A percentile compares a stretch with the other conserved stretches of the same genome.
These are phyloP conservation scores for Cardinalis cardinalis DNA, from an alignment of 2,113 vertebrate species.

Conservation along the genomic window DNA sequence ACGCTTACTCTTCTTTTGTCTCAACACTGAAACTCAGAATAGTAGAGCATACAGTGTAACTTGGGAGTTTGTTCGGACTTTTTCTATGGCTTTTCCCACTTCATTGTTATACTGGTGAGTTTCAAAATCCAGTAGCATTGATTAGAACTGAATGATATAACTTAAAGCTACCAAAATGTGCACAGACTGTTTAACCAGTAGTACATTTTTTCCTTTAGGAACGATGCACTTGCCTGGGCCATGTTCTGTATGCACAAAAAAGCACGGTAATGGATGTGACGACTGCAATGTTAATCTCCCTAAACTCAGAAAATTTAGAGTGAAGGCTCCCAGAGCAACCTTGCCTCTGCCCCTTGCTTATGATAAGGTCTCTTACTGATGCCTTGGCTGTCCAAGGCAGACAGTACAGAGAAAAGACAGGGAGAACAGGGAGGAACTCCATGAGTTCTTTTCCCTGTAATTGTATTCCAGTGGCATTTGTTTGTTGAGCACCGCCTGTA, in stretches of 20 bases:
- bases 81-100: slow-evolving; percentile 26
- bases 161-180: slow-evolving; percentile 56
- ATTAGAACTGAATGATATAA: slow-evolving; percentile 53
- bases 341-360: background rate
- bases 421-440: background rate
- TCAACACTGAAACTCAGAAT: slow-evolving; percentile 50
- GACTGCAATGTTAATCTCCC: background rate
- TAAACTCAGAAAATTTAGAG: background rate
- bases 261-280: background rate
- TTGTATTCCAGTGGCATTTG: background rate
- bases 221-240: background rate
- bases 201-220: slow-evolving; percentile 58
- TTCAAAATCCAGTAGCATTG: slow-evolving; percentile 60
- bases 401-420: background rate
- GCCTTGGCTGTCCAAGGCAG: background rate
- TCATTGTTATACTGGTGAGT: slow-evolving; percentile 28
- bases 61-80: slow-evolving; percentile 43
- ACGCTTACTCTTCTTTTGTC: slow-evolving; percentile 70
- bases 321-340: background rate
- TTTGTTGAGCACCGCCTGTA: background rate
- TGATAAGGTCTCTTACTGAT: background rate
- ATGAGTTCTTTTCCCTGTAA: background rate
- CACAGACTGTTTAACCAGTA: slow-evolving; percentile 38
- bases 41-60: slow-evolving; percentile 48
- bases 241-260: background rate